Evolutionary conservation across 1,140 invertebrate species (phyloP).

Genomic region (Drosophila tsacasi): DNA sequence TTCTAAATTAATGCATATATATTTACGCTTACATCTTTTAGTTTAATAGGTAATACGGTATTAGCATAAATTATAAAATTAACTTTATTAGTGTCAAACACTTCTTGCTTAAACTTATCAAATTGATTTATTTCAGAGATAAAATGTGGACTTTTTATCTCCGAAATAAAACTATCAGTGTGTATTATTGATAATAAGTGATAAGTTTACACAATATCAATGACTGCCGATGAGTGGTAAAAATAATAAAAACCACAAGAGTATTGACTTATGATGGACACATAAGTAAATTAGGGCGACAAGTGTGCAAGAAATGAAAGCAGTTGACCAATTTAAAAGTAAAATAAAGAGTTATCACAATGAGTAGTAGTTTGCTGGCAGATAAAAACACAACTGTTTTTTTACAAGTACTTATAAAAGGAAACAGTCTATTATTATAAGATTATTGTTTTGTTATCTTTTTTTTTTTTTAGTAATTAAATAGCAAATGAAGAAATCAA

Average conservation of each 20-base stretch:
- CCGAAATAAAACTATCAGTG: not conserved
- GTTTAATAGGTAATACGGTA: too few relatives aligned
- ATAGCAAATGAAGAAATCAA: not conserved
- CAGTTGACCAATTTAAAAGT: not conserved
- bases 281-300: not conserved
- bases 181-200: not conserved
- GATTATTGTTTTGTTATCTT: not conserved
- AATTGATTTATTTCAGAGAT: not conserved
- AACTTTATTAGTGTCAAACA: not conserved
- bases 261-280: not conserved
- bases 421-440: not conserved
- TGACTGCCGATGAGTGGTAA: not conserved
- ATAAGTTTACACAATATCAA: not conserved
- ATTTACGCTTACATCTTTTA: too few relatives aligned
- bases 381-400: not conserved
- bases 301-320: not conserved
- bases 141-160: not conserved
- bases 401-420: too few relatives aligned
- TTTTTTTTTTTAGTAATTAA: not conserved
- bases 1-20: too few relatives aligned
- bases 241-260: not conserved
- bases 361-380: not conserved
- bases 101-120: not conserved
- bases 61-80: too few relatives aligned
- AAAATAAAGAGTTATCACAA: slow-evolving; percentile 1